These are phyloP conservation scores for Anseranas semipalmata DNA, from an alignment of 2,113 vertebrate species.

Conservation along the genomic window DNA sequence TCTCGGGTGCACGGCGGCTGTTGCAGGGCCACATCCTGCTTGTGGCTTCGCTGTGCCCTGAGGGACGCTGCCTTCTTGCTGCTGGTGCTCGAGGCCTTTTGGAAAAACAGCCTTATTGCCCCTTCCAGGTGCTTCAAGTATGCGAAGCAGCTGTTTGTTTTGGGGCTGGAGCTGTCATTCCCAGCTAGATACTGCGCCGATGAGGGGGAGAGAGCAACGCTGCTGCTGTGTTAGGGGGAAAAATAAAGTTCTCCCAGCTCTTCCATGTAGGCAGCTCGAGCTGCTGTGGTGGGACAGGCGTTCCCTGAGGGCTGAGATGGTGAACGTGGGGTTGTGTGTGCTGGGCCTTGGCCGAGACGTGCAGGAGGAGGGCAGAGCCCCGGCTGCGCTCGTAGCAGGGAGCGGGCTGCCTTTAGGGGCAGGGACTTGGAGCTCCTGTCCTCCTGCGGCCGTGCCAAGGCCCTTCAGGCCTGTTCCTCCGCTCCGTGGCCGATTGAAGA, in stretches of 20 bases:
- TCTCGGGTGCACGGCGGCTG: not conserved
- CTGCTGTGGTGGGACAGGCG: not conserved
- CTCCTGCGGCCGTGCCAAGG: not conserved
- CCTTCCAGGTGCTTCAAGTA: not conserved
- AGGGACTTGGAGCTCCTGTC: not conserved
- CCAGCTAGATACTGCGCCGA: not conserved
- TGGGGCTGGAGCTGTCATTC: not conserved
- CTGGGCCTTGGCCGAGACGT: not conserved
- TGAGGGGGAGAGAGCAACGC: not conserved
- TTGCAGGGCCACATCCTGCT: not conserved
- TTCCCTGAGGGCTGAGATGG: not conserved
- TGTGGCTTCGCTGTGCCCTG: not conserved
- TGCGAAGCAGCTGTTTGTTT: not conserved
- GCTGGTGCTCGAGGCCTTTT: not conserved
- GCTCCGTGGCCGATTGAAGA: not conserved
- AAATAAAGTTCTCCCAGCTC: not conserved
- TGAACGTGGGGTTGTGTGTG: not conserved
- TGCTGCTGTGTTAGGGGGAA: not conserved
- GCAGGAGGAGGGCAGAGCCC: not conserved
- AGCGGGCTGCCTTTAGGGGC: rapidly evolving
- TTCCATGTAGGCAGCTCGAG: not conserved
- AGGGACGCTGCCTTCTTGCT: not conserved
- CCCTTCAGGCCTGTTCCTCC: not conserved
- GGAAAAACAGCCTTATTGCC: not conserved
- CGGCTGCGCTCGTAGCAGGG: rapidly evolving